Base-by-base conservation (phyloP, 1,140 invertebrate species). In the Lepeophtheirus salmonis region DNA sequence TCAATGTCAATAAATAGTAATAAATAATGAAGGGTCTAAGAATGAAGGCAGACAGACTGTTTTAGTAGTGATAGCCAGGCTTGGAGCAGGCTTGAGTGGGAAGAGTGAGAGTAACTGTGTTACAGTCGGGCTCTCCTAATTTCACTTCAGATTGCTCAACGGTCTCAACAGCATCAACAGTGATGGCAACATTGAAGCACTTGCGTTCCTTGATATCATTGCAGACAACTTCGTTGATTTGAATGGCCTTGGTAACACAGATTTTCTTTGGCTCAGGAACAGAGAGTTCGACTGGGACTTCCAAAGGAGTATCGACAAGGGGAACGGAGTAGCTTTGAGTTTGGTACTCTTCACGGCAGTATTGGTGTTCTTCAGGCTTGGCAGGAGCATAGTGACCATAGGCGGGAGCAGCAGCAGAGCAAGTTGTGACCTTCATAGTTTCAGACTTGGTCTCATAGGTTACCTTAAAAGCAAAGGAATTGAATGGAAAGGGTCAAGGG, bases 121-220 rank as follows among this genome's bases (percentile, higher is more conserved):
- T 50, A 41, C 57, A 59, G 17, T 20, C 16, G 26, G 57, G 57
- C 4, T 59, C 57, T 48, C 57, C 57, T 17, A 59, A 21, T 18
- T 52, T 23, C 4, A 50, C 23, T 41, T 59, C 57, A 4, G 23
- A 18, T 23, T 59, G 26, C 30, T 59, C 57, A 21, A 59, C 57
- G 4, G 57, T 50, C n/a, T 59, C 23, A 12, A 18, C 50, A 22
- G 30, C 57, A 3, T 59, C 57, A 14, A 52, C 23, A 17, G 50
- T 52, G 30, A 52, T 59, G 57, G 57, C 49, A 24, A 59, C 30
- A 22, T 50, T 59, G 57, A 59, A 50, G 57, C 57, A 59, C 26
- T 59, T 50, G n/a, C 3, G 30, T 24, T 50, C 21, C 22, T 16
- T 24, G 16, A 26, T 30, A 24, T 57, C 55, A 14, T 57, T 16